Evolutionary conservation across 2,797 vertebrate species (phyloP).

Genomic region (Melopsittacus undulatus): DNA sequence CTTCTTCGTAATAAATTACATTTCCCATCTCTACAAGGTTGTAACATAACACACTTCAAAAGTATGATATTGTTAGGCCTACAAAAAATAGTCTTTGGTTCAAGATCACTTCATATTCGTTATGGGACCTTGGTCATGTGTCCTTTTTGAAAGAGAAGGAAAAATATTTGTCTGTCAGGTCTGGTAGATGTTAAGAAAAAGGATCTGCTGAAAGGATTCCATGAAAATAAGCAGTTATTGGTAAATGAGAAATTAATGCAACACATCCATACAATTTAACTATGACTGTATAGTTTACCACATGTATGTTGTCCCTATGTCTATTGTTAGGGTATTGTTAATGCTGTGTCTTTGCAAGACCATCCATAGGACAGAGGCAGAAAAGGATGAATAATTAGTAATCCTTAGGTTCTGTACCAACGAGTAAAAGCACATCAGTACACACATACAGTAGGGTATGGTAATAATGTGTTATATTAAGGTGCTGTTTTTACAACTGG

Average conservation of each 20-base stretch:
- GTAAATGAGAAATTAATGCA: neutral
- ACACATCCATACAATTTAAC: neutral
- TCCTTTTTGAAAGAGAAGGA: neutral
- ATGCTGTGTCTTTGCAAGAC: neutral
- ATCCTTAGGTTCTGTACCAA: neutral
- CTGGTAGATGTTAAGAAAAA: neutral
- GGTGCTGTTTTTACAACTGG: neutral
- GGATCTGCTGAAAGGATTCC: neutral
- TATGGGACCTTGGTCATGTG: neutral
- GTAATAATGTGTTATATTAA: constrained; percentile 5
- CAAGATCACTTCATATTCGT: neutral
- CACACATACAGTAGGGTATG: neutral
- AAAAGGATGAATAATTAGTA: neutral
- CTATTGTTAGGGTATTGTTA: neutral
- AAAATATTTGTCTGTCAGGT: neutral
- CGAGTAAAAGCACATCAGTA: neutral
- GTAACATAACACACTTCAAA: neutral
- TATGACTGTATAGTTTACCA: neutral
- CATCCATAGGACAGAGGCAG: neutral
- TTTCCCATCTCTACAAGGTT: neutral
- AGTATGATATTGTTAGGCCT: neutral
- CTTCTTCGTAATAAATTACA: neutral
- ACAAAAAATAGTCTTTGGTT: neutral
- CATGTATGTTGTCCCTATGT: neutral
- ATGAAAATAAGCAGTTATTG: neutral